Evolutionary conservation across 2,797 vertebrate genomes (phyloP), one percentile per base, ranked within the genome.

Genomic region (Dicrostonyx torquatus): DNA sequence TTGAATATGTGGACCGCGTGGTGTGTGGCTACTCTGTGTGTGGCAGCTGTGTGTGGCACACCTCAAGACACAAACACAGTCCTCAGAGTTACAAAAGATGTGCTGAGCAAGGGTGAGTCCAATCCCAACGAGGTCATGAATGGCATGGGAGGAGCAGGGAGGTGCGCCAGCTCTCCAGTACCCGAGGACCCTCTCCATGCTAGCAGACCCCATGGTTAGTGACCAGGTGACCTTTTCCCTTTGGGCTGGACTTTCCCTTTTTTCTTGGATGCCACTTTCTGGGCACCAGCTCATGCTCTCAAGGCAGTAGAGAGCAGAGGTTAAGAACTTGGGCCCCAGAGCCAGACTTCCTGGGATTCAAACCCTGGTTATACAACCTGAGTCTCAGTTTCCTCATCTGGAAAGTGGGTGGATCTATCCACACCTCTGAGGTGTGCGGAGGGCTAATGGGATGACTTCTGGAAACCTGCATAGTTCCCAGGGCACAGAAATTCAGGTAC

Each of bases 51-150:
- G 53, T 89, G 64, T 0, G 64, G 78, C 0, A 1, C 26, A 22
- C n/a, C 5, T 18, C 17, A 43, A 18, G 87, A 78, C 0, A 94
- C 89, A 29, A 97, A 94, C 9, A 95, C 96, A 0, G 18, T 98
- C 75, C 97, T 98, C 95, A 93, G 97, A 88, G 90, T 98, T 50
- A 95, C 14, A 2, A 84, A 97, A 91, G 91, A 89, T 0, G 83
- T 97, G 72, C 40, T 98, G 73, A 95, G 96, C 0, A 78, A 96
- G 0, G 97, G 97, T 98, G 94, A 96, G 97, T 95, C 12, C 4
- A 40, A 12, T 3, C 70, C 58, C 0, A 0, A 1, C 6, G n/a
- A 13, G 17, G 34, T 18, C 7, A 6, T 45, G 17, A 31, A 22
- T 26, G 77, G 75, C 45, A 4, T 5, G 26, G 10, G 34, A 68